phyloP scores from a whole-genome alignment of 2,888 invertebrate genomes.

The Miltochrista miniata region DNA sequence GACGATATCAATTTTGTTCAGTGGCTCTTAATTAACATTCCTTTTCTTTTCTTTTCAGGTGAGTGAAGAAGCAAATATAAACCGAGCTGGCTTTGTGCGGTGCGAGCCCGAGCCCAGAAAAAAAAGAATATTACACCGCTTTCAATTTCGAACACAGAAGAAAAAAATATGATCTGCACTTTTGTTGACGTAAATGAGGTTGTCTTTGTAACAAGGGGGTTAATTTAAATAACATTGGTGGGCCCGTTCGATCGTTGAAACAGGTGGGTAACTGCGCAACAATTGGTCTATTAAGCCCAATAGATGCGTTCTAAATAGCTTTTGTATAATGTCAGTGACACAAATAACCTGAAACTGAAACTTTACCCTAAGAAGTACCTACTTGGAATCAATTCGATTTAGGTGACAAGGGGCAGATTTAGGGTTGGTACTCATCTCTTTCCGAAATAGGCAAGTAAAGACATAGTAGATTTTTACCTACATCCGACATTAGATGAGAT shows the following conservation, averaged over 20 bases:
- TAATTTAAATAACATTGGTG: slow-evolving; percentile 69
- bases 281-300: slow-evolving; percentile 39
- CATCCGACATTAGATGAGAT: too few relatives aligned
- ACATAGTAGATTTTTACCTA: too few relatives aligned
- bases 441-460: too few relatives aligned
- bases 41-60: slow-evolving; percentile 82
- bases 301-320: slow-evolving; percentile 4
- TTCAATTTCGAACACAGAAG: slow-evolving; percentile 75
- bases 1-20: slow-evolving; percentile 79
- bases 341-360: too few relatives aligned
- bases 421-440: too few relatives aligned
- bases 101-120: slow-evolving; percentile 59
- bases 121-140: slow-evolving; percentile 78
- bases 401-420: too few relatives aligned
- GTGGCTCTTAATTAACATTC: slow-evolving; percentile 82
- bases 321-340: too few relatives aligned
- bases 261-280: slow-evolving; percentile 47
- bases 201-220: slow-evolving; percentile 70
- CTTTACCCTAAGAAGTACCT: too few relatives aligned
- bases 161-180: slow-evolving; percentile 78
- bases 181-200: slow-evolving; percentile 79
- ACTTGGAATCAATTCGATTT: too few relatives aligned
- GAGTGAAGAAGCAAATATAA: slow-evolving; percentile 77
- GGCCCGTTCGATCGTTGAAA: slow-evolving; percentile 48
- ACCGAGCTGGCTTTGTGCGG: slow-evolving; percentile 70